Evolutionary conservation across 2,797 vertebrate genomes (phyloP), one percentile per base, ranked within the genome.

Genomic region (Adrianichthys oophorus): DNA sequence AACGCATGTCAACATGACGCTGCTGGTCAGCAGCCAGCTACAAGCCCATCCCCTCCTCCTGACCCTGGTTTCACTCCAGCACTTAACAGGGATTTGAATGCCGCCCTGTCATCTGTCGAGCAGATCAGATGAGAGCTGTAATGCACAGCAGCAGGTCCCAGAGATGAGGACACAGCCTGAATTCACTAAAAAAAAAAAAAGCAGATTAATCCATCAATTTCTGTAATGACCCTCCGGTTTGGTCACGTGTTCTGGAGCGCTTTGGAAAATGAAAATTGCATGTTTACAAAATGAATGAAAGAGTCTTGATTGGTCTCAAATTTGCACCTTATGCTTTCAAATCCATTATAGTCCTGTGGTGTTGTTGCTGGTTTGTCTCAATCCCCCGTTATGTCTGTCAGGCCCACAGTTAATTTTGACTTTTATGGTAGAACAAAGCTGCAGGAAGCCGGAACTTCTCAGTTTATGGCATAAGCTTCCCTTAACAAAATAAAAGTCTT

Each of bases 71-170:
- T 49, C 17, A 53, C 72, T 90, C 85, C 87, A 85, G 89, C 89
- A 87, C 87, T 91, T 90, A 85, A 77, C 87, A 61, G 67, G 74
- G 79, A 91, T 91, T 91, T 56, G 88, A 77, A 71, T 62, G 68
- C 79, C 15, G 46, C 66, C 68, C 76, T 70, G 64, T 86, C 80
- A 78, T 88, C 85, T 79, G 82, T 79, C 78, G 54, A 70, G 59
- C 74, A 61, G 76, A 82, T 79, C 74, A 81, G 66, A 80, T 86
- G 80, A 72, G 83, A 66, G 61, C 82, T 73, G 60, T 84, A 82
- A 82, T 82, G 70, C 81, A 73, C 54, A 84, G 78, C 82, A 86
- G 83, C 79, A 72, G 75, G 67, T 71, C 77, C 59, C 17, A 13
- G 8, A 24, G 72, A 77, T 56, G 59, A 85, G 47, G 50, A 53